Conservation (phyloP, 2,113 vertebrate genomes). For the Benitochromis conjunctus region DNA sequence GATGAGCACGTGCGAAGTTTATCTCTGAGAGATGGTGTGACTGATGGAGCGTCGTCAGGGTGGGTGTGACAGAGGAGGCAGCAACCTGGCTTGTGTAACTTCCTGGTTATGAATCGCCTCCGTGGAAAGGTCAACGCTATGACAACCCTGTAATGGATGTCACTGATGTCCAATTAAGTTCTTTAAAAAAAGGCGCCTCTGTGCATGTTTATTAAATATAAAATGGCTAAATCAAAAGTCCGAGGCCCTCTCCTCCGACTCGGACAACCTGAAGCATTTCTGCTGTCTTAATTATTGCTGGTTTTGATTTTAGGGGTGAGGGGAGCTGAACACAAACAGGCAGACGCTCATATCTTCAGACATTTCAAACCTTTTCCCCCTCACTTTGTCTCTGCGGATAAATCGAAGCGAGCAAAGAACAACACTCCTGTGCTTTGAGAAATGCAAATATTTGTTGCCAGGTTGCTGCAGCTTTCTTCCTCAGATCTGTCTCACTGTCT, state of each 20-base stretch:
- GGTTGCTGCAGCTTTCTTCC: conserved; percentile 52
- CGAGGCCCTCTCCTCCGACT: conserved; percentile 55
- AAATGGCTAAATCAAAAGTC: conserved; percentile 75
- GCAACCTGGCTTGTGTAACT: conserved; percentile 70
- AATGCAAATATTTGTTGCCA: conserved; percentile 64
- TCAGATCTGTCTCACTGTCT: conserved; percentile 18
- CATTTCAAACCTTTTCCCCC: conserved; percentile 29
- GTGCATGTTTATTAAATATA: conserved; percentile 79
- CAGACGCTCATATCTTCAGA: conserved; percentile 40
- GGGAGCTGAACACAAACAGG: conserved; percentile 60
- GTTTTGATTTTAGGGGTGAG: conserved; percentile 68
- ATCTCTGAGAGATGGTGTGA: conserved; percentile 10
- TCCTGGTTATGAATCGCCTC: conserved; percentile 80
- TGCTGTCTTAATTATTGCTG: conserved; percentile 73
- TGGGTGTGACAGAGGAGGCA: conserved; percentile 66
- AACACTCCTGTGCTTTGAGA: conserved; percentile 51
- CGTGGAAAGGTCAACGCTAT: conserved; percentile 77
- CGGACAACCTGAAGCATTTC: conserved; percentile 57
- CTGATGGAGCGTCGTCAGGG: conserved; percentile 37
- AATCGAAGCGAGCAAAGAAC: conserved; percentile 49
- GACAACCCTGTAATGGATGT: conserved; percentile 81
- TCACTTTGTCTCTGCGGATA: conserved; percentile 33
- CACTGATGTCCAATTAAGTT: conserved; percentile 79
- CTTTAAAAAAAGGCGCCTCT: conserved; percentile 63
- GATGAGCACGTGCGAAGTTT: not conserved